phyloP scores from a whole-genome alignment of 2,888 invertebrate genomes.

The Ectemnius cavifrons region DNA sequence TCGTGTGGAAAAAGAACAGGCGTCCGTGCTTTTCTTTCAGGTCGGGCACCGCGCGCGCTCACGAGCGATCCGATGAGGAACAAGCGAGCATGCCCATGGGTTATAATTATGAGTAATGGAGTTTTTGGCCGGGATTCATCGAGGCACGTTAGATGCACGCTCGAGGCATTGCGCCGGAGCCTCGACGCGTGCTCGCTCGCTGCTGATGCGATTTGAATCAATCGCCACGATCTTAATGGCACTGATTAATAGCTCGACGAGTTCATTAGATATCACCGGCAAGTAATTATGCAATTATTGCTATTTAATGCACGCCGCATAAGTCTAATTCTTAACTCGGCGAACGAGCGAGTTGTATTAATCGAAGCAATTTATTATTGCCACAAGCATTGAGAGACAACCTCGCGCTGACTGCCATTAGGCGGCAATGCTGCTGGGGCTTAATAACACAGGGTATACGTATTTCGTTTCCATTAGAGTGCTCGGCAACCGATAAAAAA shows the following conservation, averaged over 20 bases:
- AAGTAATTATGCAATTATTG: not conserved
- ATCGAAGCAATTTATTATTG: conserved; percentile 3
- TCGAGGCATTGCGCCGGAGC: too few species aligned
- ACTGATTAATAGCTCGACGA: not conserved
- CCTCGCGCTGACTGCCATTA: not conserved
- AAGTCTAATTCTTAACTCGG: not conserved
- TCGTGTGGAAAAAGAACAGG: conserved; percentile 19
- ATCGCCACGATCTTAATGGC: not conserved
- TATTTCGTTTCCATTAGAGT: conserved; percentile 3
- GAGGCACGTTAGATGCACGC: not conserved
- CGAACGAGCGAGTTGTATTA: not conserved
- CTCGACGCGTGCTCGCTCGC: not conserved
- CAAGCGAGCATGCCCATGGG: conserved; percentile 29
- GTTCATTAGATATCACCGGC: not conserved
- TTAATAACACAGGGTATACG: not conserved
- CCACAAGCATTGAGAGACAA: not conserved
- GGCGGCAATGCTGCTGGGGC: not conserved
- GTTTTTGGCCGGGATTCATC: not conserved
- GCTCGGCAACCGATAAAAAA: not conserved
- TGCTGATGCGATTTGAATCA: not conserved
- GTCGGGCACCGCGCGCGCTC: not conserved
- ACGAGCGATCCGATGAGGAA: conserved; percentile 20
- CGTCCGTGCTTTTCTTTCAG: conserved; percentile 35
- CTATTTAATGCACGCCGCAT: not conserved
- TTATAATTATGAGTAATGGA: conserved; percentile 44